Percentiles rank a stretch among this genome's conserved stretches.
Evolutionary conservation across 2,113 vertebrate genomes (phyloP).

Genomic region (Poeciliopsis turrubarensis): DNA sequence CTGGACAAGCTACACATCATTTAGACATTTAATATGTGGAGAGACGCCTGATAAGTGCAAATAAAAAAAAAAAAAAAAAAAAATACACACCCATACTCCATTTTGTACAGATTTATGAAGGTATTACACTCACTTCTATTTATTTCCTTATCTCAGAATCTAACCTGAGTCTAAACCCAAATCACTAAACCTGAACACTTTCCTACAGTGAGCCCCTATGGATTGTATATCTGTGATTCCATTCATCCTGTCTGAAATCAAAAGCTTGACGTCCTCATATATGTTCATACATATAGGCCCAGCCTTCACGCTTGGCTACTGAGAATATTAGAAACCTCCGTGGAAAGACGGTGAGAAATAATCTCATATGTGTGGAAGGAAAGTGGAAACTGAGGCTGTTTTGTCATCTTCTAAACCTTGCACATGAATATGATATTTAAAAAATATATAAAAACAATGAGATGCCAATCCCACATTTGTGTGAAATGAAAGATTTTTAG

Average conservation of each 20-base stretch:
- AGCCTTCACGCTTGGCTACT: background rate
- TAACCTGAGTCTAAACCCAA: constrained; percentile 38
- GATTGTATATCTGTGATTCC: constrained; percentile 10
- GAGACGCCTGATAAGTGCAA: constrained; percentile 17
- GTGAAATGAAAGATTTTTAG: too few relatives aligned
- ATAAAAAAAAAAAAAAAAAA: constrained; percentile 13
- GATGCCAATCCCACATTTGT: too few relatives aligned
- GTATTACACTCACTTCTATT: constrained; percentile 31
- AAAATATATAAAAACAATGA: background rate
- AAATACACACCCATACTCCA: constrained; percentile 3
- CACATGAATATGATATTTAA: background rate
- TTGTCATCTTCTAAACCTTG: background rate
- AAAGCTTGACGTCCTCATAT: background rate
- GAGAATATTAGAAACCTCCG: constrained; percentile 10
- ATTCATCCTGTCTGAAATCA: constrained; percentile 6
- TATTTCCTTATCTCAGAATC: constrained; percentile 24
- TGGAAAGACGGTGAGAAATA: background rate
- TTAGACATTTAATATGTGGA: constrained; percentile 4
- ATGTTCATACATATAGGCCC: background rate
- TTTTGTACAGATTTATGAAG: background rate
- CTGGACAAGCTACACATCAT: constrained; percentile 19
- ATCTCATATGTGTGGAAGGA: background rate
- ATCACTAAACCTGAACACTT: constrained; percentile 11
- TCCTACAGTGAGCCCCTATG: background rate
- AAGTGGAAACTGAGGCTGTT: background rate